phyloP scores from a whole-genome alignment of 2,113 vertebrate genomes.

The Benitochromis conjunctus region DNA sequence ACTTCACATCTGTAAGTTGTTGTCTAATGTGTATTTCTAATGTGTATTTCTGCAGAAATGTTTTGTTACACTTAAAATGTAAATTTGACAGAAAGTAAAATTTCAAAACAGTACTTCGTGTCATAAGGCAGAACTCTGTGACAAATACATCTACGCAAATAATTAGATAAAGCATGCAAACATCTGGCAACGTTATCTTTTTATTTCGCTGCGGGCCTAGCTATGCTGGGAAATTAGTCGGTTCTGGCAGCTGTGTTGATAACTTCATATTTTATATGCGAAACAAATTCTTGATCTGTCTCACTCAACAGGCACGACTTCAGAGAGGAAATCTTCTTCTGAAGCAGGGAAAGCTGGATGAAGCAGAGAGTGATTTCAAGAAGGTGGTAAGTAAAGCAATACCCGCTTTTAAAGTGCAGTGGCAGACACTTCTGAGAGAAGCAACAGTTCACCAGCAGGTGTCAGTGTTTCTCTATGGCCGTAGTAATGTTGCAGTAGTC shows the following conservation, averaged over 20 bases:
- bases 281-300: background rate
- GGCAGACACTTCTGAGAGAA: background rate
- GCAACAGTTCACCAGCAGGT: conserved; percentile 37
- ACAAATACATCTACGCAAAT: background rate
- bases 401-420: background rate
- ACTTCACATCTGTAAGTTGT: conserved; percentile 89
- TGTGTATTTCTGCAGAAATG: background rate
- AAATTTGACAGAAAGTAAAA: background rate
- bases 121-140: background rate
- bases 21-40: too few relatives aligned
- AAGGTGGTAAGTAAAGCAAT: conserved; percentile 82
- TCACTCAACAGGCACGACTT: conserved; percentile 81
- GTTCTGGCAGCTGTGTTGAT: conserved; percentile 5
- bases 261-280: background rate
- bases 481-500: background rate
- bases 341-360: conserved; percentile 93
- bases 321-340: conserved; percentile 92
- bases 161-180: background rate
- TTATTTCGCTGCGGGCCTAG: background rate
- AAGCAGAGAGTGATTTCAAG: conserved; percentile 94
- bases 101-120: background rate
- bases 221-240: background rate
- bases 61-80: background rate
- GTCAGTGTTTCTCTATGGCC: conserved; percentile 45
- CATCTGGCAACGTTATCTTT: background rate